Evolutionary conservation across 1,140 invertebrate genomes (phyloP).

Genomic region (Pogonognathellus flavescens): DNA sequence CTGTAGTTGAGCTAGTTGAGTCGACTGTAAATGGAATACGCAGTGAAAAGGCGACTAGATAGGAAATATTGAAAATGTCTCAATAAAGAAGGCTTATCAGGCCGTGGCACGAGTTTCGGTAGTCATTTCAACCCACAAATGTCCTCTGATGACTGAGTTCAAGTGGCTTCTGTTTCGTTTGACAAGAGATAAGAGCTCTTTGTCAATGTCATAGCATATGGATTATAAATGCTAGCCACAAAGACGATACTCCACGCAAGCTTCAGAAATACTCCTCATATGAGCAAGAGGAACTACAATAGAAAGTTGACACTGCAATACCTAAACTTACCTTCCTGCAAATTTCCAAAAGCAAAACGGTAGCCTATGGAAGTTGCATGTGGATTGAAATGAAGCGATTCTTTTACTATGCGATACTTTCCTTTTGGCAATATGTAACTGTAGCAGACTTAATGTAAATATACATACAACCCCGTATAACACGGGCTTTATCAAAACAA

Average conservation of each 20-base stretch:
- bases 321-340: background rate
- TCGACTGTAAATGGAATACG: too few species aligned
- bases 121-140: slow-evolving; percentile 56
- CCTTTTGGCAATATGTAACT: too few species aligned
- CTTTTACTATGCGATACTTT: too few species aligned
- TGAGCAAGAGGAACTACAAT: too few species aligned
- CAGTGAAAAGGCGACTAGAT: slow-evolving; percentile 7
- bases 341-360: background rate
- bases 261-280: too few species aligned
- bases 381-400: too few species aligned
- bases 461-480: too few species aligned
- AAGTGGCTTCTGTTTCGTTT: slow-evolving; percentile 64
- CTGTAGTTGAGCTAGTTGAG: background rate
- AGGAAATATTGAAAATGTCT: slow-evolving; percentile 65
- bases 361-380: background rate
- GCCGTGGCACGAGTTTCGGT: slow-evolving; percentile 54
- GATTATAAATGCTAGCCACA: slow-evolving; percentile 62
- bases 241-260: slow-evolving; percentile 2
- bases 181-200: slow-evolving; percentile 64
- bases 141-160: slow-evolving; percentile 56
- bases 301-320: background rate
- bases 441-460: too few species aligned
- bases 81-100: slow-evolving; percentile 63
- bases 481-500: too few species aligned
- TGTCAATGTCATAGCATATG: slow-evolving; percentile 63